Base-by-base conservation (phyloP, 2,113 vertebrate species). In the Cheirogaleus medius region DNA sequence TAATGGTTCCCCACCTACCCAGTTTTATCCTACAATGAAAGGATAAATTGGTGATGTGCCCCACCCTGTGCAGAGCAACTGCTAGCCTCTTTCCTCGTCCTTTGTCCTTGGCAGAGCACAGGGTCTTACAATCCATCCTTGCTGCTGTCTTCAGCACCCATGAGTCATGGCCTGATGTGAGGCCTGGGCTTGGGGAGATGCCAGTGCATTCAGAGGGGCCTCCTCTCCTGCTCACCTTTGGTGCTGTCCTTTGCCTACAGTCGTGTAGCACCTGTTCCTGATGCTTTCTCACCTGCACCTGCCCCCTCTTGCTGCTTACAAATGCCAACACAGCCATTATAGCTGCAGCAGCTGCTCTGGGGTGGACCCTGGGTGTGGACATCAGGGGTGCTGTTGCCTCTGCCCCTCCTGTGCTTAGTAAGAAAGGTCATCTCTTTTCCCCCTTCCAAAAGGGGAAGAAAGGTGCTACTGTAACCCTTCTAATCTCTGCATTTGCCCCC, bases 361-460 rank as follows among this genome's bases (percentile, higher is more conserved):
- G 18, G 56, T 42, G 89, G 44, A 8, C 69, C 18, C 8, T n/a
- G 21, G 37, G 58, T 39, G 63, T 39, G 63, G 56, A 73, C 85
- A 83, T 27, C 25, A 47, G 5, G n/a, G 17, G 9, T 21, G 18
- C 58, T 34, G 11, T 32, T 87, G 0, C 52, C 29, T 27, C 39
- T 6, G 25, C 1, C 0, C 7, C 2, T 78, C 52, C 12, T 20
- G 27, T 32, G 12, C 44, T 25, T 0, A 20, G 39, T 39, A 27
- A 39, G 14, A 66, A 8, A n/a, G 47, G 17, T 29, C 63, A 13
- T 32, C 12, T 37, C 23, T 39, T 10, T 63, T 58, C 39, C 54
- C 4, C 27, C 8, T 54, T 29, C 69, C 58, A 10, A 4, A 8
- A 64, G 60, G 71, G 21, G 6, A 86, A 52, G 76, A 52, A 49